Conservation (phyloP, 2,797 vertebrate genomes). For the Erethizon dorsatum region DNA sequence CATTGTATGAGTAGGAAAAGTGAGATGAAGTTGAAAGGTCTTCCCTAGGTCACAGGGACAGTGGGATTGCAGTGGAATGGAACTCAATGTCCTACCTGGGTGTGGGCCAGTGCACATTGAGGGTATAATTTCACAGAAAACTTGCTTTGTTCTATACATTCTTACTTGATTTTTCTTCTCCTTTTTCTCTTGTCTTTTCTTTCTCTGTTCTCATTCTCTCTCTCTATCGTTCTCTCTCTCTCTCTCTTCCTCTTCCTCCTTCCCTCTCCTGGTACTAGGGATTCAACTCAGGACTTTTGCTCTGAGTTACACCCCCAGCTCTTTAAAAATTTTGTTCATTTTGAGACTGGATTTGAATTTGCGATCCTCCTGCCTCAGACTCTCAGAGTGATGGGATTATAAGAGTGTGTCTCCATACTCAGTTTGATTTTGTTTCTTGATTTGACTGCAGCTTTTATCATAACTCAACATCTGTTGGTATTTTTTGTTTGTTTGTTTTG, state of each 20-base stretch:
- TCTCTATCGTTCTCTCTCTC: neutral
- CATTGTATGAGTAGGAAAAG: conserved; percentile 5
- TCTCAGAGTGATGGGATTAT: neutral
- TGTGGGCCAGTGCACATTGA: no score
- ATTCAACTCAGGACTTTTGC: no score
- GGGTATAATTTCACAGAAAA: neutral
- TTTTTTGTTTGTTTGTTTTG: neutral
- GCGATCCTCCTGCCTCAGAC: no score
- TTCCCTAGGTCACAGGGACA: neutral
- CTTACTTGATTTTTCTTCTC: neutral
- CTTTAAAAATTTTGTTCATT: no score
- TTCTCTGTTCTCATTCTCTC: no score
- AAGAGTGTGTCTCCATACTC: neutral
- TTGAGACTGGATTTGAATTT: no score
- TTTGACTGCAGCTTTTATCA: conserved; percentile 25
- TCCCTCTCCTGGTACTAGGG: no score
- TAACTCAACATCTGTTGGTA: neutral
- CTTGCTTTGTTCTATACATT: neutral
- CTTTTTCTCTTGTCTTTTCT: neutral
- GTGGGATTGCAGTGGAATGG: neutral
- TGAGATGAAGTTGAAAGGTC: neutral
- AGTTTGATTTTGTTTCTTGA: neutral
- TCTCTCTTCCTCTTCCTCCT: no score
- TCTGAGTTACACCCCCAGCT: no score
- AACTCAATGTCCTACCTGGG: neutral